Percentiles rank a stretch among this genome's conserved stretches.
Evolutionary conservation across 2,888 invertebrate species (phyloP).

Genomic region (Perdita meconis): DNA sequence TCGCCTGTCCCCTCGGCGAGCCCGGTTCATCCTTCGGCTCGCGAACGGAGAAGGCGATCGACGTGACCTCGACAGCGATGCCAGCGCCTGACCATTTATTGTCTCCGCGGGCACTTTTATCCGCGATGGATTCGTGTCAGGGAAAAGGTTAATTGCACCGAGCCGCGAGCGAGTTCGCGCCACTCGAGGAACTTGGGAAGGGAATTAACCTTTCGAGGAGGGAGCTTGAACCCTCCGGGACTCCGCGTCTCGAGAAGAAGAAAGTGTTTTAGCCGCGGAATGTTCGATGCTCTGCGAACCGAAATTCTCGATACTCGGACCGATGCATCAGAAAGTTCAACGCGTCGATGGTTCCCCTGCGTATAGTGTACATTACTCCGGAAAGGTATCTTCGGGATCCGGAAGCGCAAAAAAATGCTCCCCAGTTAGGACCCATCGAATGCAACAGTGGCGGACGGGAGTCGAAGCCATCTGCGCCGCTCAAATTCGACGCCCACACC

Average conservation of each 20-base stretch:
- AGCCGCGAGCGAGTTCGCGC: constrained; percentile 47
- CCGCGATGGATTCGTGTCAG: constrained; percentile 56
- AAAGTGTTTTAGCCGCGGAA: no score
- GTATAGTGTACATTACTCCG: not conserved
- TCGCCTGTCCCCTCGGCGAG: constrained; percentile 37
- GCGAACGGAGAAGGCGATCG: constrained; percentile 43
- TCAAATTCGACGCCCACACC: constrained; percentile 45
- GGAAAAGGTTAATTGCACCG: constrained; percentile 55
- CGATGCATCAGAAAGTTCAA: no score
- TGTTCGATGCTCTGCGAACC: no score
- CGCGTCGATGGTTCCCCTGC: no score
- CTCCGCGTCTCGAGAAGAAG: no score
- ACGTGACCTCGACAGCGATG: constrained; percentile 52
- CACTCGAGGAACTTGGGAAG: constrained; percentile 21
- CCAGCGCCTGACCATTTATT: constrained; percentile 41
- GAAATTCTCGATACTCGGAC: no score
- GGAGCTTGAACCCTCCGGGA: constrained; percentile 1
- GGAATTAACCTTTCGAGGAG: constrained; percentile 40
- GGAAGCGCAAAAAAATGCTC: not conserved
- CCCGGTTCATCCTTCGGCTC: constrained; percentile 39
- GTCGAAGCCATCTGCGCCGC: constrained; percentile 5
- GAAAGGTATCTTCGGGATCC: not conserved
- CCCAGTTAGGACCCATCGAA: not conserved
- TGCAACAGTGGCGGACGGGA: not conserved
- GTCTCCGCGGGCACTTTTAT: constrained; percentile 45